Evolutionary conservation across 2,113 vertebrate genomes (phyloP), one percentile per base, ranked within the genome.

Genomic region (Aegotheles bennettii): DNA sequence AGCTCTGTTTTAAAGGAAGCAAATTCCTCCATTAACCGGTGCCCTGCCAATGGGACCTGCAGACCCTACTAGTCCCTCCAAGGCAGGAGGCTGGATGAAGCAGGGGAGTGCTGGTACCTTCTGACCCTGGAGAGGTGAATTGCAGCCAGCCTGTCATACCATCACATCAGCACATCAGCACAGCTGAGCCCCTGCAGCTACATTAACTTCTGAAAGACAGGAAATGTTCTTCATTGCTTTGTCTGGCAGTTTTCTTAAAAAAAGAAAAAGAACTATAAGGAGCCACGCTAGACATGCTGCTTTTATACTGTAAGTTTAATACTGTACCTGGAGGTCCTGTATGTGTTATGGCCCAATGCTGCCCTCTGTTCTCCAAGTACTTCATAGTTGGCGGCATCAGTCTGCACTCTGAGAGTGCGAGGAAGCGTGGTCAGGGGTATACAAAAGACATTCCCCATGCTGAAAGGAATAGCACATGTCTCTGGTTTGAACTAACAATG

Each of bases 301-400:
- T 69, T 69, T 73, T 63, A 43, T n/a, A n/a, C n/a, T n/a, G n/a
- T 23, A 63, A 75, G 31, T 45, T 21, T 45, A 33, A 45, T 2
- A 2, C n/a, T 35, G 21, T 61, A 48, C 23, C 16, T 25, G 23
- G 26, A 79, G 29, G 43, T 70, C 69, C 64, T 45, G 8, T 40
- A 25, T 13, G 20, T 0, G 1, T 74, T 48, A 35, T 21, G 43
- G 48, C 21, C 16, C 29, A 36, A 4, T 31, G 20, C 47, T 68
- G n/a, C 42, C 21, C 31, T 42, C 24, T 33, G 13, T 31, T 78
- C 47, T 53, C 53, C 3, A 6, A 45, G 33, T 13, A 61, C 47
- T 67, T 73, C 61, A n/a, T 19, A 20, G 10, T 18, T 56, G 48
- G 13, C 3, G 3, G 29, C 33, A 12, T 31, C 0, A 0, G 19